phyloP scores from a whole-genome alignment of 2,797 vertebrate species.

The Arremon brunneinucha region DNA sequence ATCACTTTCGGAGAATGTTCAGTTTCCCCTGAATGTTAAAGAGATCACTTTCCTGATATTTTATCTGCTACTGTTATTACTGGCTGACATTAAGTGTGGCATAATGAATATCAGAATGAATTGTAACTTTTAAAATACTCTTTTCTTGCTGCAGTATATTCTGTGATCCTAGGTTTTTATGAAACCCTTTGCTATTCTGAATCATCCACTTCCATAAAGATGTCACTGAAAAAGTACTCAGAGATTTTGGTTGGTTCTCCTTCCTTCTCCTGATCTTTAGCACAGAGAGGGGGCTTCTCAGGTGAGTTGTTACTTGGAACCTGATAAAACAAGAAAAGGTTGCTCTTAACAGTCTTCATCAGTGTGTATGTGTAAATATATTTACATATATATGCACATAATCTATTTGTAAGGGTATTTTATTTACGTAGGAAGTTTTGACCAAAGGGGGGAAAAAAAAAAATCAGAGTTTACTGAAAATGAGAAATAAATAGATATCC shows the following conservation, averaged over 20 bases:
- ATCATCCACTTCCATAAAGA: slow-evolving; percentile 91
- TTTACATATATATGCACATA: neutral
- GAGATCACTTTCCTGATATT: no score
- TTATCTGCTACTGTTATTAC: neutral
- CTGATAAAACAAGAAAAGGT: slow-evolving; percentile 49
- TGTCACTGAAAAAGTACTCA: slow-evolving; percentile 88
- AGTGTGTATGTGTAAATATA: neutral
- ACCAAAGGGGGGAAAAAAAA: neutral
- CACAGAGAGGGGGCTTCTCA: neutral
- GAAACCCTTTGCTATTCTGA: slow-evolving; percentile 56
- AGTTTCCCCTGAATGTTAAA: neutral
- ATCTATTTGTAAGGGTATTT: neutral
- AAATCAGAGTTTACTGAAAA: neutral
- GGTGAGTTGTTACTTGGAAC: slow-evolving; percentile 29
- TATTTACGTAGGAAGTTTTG: neutral
- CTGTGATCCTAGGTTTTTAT: neutral
- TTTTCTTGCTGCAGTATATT: neutral
- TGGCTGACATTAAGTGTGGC: neutral
- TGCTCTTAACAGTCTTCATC: neutral
- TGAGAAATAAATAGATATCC: neutral
- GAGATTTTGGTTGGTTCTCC: slow-evolving; percentile 81
- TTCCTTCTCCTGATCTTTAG: slow-evolving; percentile 59
- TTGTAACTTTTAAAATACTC: neutral
- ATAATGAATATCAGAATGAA: neutral
- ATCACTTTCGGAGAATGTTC: neutral